A percentile compares a stretch with the other conserved stretches of the same genome.
phyloP scores from a whole-genome alignment of 2,888 invertebrate species.

The Drosophila helvetica region DNA sequence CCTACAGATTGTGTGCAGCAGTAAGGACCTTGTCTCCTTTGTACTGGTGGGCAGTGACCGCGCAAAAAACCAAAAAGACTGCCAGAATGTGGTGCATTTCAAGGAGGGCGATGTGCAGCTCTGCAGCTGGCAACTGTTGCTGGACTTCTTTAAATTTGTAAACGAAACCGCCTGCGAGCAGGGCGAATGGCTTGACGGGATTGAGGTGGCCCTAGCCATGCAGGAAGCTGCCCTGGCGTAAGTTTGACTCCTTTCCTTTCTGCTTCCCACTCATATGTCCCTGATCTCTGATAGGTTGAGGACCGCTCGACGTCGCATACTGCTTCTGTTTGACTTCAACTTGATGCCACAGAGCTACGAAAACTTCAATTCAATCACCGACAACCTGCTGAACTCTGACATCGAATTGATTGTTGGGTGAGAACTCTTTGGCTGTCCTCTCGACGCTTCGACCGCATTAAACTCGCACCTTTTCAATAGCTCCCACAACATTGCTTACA shows the following conservation, averaged over 20 bases:
- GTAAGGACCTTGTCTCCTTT: constrained; percentile 87
- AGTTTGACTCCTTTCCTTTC: neutral
- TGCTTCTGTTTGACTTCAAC: constrained; percentile 88
- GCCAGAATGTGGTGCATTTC: constrained; percentile 86
- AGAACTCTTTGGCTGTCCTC: constrained; percentile 50
- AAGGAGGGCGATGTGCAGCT: constrained; percentile 81
- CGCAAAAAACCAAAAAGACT: constrained; percentile 85
- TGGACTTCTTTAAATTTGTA: constrained; percentile 81
- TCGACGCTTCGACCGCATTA: too few relatives aligned
- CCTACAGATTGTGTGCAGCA: constrained; percentile 87
- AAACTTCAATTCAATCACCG: constrained; percentile 85
- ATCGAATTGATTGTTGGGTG: constrained; percentile 88
- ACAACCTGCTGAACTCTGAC: constrained; percentile 85
- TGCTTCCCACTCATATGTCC: neutral
- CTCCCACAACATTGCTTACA: constrained; percentile 81
- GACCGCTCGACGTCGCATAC: constrained; percentile 85
- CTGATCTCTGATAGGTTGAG: constrained; percentile 78
- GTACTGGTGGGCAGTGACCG: constrained; percentile 87
- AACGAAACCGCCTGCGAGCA: constrained; percentile 83
- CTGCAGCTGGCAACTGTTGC: constrained; percentile 87
- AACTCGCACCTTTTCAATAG: constrained; percentile 45
- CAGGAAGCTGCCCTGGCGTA: constrained; percentile 82
- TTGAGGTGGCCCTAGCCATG: constrained; percentile 86
- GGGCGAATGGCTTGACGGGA: constrained; percentile 88
- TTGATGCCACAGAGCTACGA: constrained; percentile 84